Conservation (phyloP, 2,888 invertebrate genomes). For the Hirtodrosophila duncani region DNA sequence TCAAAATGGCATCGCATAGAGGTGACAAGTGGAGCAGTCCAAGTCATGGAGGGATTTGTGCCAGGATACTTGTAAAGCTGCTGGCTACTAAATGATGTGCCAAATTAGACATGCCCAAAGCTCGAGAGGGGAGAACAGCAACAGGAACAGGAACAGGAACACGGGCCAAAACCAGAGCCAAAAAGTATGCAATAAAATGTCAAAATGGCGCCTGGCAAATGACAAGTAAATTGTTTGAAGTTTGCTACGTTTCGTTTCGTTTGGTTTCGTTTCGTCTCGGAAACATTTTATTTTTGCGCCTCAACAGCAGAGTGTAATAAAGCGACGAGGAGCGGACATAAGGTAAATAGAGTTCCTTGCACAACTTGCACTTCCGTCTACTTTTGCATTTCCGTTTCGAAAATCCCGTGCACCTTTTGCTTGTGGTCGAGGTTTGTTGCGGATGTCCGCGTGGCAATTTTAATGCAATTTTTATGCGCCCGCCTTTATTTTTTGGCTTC, state of each 20-base stretch:
- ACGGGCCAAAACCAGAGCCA: conserved; percentile 34
- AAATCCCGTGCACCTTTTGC: too few relatives aligned
- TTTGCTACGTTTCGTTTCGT: conserved; percentile 5
- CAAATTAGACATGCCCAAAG: conserved; percentile 46
- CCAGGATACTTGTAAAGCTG: conserved; percentile 23
- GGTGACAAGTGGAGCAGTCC: conserved; percentile 66
- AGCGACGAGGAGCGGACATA: not conserved
- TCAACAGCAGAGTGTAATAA: conserved; percentile 16
- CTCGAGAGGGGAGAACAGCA: not conserved
- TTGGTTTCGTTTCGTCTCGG: conserved; percentile 24
- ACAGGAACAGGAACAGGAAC: not conserved
- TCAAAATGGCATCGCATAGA: conserved; percentile 53
- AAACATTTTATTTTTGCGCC: conserved; percentile 60
- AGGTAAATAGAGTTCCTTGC: conserved; percentile 50
- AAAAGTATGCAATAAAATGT: conserved; percentile 58
- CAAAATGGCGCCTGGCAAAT: conserved; percentile 57
- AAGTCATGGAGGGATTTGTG: conserved; percentile 30
- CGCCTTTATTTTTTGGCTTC: conserved; percentile 47
- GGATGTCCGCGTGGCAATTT: conserved; percentile 70
- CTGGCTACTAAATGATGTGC: conserved; percentile 61
- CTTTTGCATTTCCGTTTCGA: conserved; percentile 65
- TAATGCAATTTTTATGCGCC: conserved; percentile 73
- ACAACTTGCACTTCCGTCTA: conserved; percentile 66
- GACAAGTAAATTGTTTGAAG: conserved; percentile 50
- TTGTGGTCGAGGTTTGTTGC: conserved; percentile 50